Base-by-base conservation (phyloP, 2,113 vertebrate species). In the Plectropomus leopardus region DNA sequence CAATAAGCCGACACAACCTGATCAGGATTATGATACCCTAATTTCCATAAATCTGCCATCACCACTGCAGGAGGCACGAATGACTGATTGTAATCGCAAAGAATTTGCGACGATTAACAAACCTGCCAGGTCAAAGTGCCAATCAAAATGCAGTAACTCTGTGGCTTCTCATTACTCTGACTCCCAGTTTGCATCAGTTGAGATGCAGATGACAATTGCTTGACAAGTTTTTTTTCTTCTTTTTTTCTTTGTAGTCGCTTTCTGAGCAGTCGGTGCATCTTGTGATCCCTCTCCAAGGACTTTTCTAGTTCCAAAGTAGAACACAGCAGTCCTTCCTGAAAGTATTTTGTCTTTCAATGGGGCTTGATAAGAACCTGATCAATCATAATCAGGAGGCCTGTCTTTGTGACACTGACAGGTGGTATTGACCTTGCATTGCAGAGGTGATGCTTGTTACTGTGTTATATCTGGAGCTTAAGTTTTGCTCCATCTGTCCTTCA, bases 1-100 rank as follows among this genome's bases (percentile, higher is more conserved):
- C 70, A 87, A 75, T 92, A 89, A 91, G 85, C 85, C 78, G 64
- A 85, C 80, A 85, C 75, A 87, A 92, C 88, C 90, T 92, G 89
- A 92, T 92, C 89, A 82, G 91, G 90, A 93, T 93, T 93, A 93
- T 86, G 88, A 92, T 89, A 82, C 86, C 88, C 84, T 91, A 68
- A 92, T 93, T 90, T 93, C 89, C 90, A 94, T 93, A 92, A 90
- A 87, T 84, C 87, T 86, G 76, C 86, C 89, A 92, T 89, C 74
- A 65, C 45, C 73, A 17, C 78, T 7, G 84, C 86, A 85, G 85
- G 85, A 88, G 79, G 73, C 71, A 68, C 3, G 19, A 71, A 79
- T 89, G 86, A 91, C 79, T 86, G 87, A 92, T 91, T 86, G 80
- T 89, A 89, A 91, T 94, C 86, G 71, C 69, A 73, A 78, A 51